phyloP scores from a whole-genome alignment of 1,140 invertebrate species.

The Zaprionus camerounensis region DNA sequence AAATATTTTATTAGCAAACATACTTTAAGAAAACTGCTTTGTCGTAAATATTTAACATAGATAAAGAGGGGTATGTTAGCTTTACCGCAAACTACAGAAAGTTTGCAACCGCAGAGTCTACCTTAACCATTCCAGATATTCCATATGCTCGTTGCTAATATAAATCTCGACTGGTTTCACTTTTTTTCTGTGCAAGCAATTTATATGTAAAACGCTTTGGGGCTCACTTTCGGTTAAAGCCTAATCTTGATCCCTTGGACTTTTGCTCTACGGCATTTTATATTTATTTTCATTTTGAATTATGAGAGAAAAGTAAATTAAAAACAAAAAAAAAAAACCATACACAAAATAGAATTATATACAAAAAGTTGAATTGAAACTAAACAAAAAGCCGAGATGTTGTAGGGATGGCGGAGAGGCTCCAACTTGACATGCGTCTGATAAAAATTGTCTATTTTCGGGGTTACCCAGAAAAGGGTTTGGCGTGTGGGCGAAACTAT shows the following conservation, averaged over 20 bases:
- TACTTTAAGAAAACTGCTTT: constrained; percentile 21
- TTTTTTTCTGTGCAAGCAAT: constrained; percentile 65
- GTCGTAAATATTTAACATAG: constrained; percentile 26
- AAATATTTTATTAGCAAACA: not conserved
- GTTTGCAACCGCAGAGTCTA: constrained; percentile 15
- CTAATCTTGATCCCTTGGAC: constrained; percentile 41
- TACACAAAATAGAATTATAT: constrained; percentile 43
- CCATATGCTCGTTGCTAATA: constrained; percentile 29
- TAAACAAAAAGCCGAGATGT: constrained; percentile 13
- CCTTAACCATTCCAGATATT: constrained; percentile 20
- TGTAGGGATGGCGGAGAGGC: constrained; percentile 1
- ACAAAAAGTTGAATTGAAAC: constrained; percentile 37
- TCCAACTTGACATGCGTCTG: constrained; percentile 63
- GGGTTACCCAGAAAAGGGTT: constrained; percentile 58
- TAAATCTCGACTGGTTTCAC: constrained; percentile 57
- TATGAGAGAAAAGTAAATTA: constrained; percentile 48
- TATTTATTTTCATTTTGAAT: constrained; percentile 74
- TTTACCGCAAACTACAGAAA: not conserved
- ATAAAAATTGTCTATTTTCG: constrained; percentile 63
- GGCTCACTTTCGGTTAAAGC: constrained; percentile 26
- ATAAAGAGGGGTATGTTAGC: not conserved
- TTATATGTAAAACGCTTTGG: constrained; percentile 57
- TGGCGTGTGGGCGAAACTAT: constrained; percentile 33
- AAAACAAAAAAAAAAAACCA: constrained; percentile 43
- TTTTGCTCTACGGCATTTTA: constrained; percentile 42